Evolutionary conservation across 2,888 invertebrate genomes (phyloP).

Genomic region (Creontiades dilutus): DNA sequence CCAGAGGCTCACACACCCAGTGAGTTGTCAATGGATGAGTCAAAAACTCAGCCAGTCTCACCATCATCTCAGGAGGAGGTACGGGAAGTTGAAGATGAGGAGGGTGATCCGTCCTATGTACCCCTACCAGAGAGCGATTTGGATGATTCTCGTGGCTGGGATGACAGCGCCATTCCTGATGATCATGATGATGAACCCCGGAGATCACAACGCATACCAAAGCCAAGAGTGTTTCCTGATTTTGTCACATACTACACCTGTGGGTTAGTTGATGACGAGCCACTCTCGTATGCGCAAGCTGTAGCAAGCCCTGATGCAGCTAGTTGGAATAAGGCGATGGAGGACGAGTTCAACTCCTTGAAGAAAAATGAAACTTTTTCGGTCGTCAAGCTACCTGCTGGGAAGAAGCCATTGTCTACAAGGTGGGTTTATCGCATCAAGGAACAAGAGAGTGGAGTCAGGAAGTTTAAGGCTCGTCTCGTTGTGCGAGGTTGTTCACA

Average conservation of each 20-base stretch:
- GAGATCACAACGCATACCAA: neutral
- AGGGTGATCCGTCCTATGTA: neutral
- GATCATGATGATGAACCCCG: neutral
- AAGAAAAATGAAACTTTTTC: slow-evolving; percentile 75
- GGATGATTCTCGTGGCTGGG: neutral
- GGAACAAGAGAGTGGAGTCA: slow-evolving; percentile 67
- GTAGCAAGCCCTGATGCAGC: neutral
- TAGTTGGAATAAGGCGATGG: slow-evolving; percentile 4
- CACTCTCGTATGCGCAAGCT: neutral
- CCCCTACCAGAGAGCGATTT: neutral
- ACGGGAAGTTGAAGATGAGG: neutral
- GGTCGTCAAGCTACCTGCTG: slow-evolving; percentile 67
- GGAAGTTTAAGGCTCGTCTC: slow-evolving; percentile 76
- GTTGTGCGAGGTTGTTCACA: slow-evolving; percentile 76
- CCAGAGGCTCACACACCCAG: too few relatives aligned
- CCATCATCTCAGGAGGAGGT: neutral
- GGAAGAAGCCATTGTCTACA: slow-evolving; percentile 73
- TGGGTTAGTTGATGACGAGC: neutral
- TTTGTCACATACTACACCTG: neutral
- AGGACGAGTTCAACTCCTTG: slow-evolving; percentile 75
- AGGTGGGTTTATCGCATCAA: slow-evolving; percentile 76
- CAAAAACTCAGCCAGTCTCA: neutral
- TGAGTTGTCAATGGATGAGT: too few relatives aligned
- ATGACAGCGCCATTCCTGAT: neutral
- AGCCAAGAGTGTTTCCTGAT: neutral